Evolutionary conservation across 1,140 invertebrate species (phyloP).

Genomic region (Trichonephila inaurata): DNA sequence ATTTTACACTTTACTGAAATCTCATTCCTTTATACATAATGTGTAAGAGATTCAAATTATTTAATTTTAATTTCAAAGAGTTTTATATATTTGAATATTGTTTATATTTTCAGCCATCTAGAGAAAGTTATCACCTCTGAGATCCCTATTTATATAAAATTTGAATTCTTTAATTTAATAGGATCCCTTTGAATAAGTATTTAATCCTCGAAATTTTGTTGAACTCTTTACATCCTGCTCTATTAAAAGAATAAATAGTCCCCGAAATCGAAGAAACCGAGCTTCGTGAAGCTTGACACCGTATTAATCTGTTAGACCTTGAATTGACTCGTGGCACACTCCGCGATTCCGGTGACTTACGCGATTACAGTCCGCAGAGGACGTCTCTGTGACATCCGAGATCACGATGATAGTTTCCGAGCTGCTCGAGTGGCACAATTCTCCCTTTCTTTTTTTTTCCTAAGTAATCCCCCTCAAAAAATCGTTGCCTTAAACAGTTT

Average conservation of each 20-base stretch:
- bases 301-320: constrained; percentile 2
- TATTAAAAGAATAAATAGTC: not conserved
- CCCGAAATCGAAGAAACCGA: not conserved
- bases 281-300: constrained; percentile 8
- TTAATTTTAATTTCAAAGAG: too few species aligned
- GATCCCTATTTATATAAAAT: too few species aligned
- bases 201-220: too few species aligned
- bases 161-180: too few species aligned
- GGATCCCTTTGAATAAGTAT: too few species aligned
- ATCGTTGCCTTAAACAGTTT: not conserved
- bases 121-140: too few species aligned
- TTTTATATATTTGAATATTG: too few species aligned
- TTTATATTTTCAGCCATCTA: too few species aligned
- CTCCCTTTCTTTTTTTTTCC: not conserved
- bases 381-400: constrained; percentile 13
- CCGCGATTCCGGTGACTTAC: constrained; percentile 57
- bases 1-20: too few species aligned
- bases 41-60: too few species aligned
- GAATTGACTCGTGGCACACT: constrained; percentile 39
- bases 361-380: constrained; percentile 1
- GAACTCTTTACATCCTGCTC: too few species aligned
- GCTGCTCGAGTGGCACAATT: not conserved
- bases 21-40: too few species aligned
- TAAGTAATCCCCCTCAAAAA: not conserved
- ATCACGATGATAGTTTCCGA: not conserved